Evolutionary conservation across 2,797 vertebrate species (phyloP), one percentile per base, ranked within the genome.

Genomic region (Smutsia gigantea): DNA sequence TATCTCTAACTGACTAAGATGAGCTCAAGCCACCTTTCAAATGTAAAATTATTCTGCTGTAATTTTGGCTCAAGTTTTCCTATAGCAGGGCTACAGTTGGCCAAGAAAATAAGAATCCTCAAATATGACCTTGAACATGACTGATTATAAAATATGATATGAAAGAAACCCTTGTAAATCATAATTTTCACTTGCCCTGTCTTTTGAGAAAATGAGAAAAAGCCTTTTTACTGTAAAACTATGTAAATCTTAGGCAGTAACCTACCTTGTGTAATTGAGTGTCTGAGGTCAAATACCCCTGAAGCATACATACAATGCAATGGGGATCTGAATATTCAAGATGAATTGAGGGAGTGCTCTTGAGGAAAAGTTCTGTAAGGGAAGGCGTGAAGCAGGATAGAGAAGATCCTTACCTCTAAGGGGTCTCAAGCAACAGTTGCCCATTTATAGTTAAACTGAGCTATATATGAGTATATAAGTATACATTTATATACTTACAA

Each of bases 61-160:
- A 83, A 86, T 72, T 64, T 92, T 59, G 29, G 34, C n/a, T 90
- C 19, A 93, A 7, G 9, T 72, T 79, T 87, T 71, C 59, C 55
- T 57, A n/a, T 19, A 92, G 23, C 12, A 53, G 57, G 42, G 51
- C 42, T 87, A 78, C 2, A 74, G 31, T 77, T 86, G 92, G 75
- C 19, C 49, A 61, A 68, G 71, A 84, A 94, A 64, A 83, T 3
- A 71, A 81, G 51, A 57, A 23, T 46, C 79, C 59, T 91, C 37
- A 93, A 87, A 88, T 64, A 51, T 91, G 57, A 94, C 59, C 71
- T 90, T 84, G 49, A 94, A 17, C 68, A 83, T 82, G 31, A 96
- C 53, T 71, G 15, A 82, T 78, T 49, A 90, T 82, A 84, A 93
- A 93, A 88, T 31, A 81, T 75, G 51, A 69, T 59, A 15, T 81